These are phyloP conservation scores for Micropoecilia bifurca DNA, from an alignment of 2,797 vertebrate species.

Conservation along the genomic window DNA sequence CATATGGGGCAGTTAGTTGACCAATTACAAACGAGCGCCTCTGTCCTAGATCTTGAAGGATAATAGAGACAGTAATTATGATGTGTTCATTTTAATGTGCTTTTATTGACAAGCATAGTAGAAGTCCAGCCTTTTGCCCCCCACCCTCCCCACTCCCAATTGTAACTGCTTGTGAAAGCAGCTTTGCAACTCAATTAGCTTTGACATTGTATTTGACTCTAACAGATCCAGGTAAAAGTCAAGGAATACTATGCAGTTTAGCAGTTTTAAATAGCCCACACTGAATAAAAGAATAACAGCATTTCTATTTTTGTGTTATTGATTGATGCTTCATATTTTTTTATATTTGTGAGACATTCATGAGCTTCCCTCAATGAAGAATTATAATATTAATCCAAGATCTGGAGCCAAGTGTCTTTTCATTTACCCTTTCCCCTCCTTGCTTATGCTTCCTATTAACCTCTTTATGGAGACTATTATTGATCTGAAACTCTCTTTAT, in stretches of 20 bases:
- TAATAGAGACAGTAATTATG: conserved; percentile 80
- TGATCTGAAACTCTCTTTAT: conserved; percentile 55
- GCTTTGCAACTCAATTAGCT: conserved; percentile 73
- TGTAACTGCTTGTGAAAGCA: conserved; percentile 72
- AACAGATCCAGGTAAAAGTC: conserved; percentile 45
- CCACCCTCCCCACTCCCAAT: conserved; percentile 47
- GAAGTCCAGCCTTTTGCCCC: conserved; percentile 45
- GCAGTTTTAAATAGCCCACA: conserved; percentile 27
- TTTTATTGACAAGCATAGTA: conserved; percentile 81
- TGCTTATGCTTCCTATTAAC: conserved; percentile 61
- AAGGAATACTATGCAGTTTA: conserved; percentile 3
- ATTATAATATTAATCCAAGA: conserved; percentile 21
- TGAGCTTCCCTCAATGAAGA: not conserved
- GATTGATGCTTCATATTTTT: not conserved
- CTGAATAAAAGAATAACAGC: not conserved
- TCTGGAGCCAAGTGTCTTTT: conserved; percentile 34
- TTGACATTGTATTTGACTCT: conserved; percentile 73
- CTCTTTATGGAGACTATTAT: conserved; percentile 49
- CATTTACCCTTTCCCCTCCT: conserved; percentile 41
- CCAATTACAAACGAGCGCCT: conserved; percentile 70
- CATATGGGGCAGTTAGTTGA: conserved; percentile 78
- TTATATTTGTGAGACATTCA: conserved; percentile 12
- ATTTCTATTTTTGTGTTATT: not conserved
- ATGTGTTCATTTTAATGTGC: conserved; percentile 79
- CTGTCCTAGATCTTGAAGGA: conserved; percentile 79